Evolutionary conservation across 2,113 vertebrate species (phyloP), one percentile per base, ranked within the genome.

Genomic region (Heteronetta atricapilla): DNA sequence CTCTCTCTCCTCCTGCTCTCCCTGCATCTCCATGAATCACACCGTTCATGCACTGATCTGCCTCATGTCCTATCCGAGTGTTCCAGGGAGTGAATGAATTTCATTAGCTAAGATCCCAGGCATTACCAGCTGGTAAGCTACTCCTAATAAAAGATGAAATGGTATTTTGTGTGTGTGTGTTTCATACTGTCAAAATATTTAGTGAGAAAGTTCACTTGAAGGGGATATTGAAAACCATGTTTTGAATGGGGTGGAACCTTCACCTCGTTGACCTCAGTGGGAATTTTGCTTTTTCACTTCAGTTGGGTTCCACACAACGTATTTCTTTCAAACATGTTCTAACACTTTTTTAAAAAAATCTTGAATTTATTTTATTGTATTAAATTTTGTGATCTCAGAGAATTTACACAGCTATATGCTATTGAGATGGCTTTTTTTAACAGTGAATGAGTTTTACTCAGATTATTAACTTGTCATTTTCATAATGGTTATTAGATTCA

Each of bases 401-500:
- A 91, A 81, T 78, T 88, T 91, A 81, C n/a, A 68, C 26, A 70
- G 46, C 31, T 34, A 10, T 79, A 91, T 70, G 50, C 67, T 66
- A 82, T 42, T 2, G 5, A 73, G 72, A 88, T 28, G 20, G 33
- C 68, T 93, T 84, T 15, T 70, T 90, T 86, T 90, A 90, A 88
- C 33, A 70, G 72, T 1, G 0, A 63, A 75, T 46, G 17, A 91
- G 90, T 81, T 94, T 88, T 92, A 86, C 0, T 1, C 83, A 90
- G 56, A 62, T 86, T 58, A 85, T 90, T 92, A 92, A 88, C 2
- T 0, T 87, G 34, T 69, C 58, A 83, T 88, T 86, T 94, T 76
- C 29, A 88, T 86, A 84, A 68, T 14, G 6, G 20, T 56, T 90
- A 86, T 83, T 72, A 89, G 92, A 93, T 93, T 78, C 38, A 82